Base-by-base conservation (phyloP, 2,797 vertebrate genomes). In the Sphenodon punctatus region DNA sequence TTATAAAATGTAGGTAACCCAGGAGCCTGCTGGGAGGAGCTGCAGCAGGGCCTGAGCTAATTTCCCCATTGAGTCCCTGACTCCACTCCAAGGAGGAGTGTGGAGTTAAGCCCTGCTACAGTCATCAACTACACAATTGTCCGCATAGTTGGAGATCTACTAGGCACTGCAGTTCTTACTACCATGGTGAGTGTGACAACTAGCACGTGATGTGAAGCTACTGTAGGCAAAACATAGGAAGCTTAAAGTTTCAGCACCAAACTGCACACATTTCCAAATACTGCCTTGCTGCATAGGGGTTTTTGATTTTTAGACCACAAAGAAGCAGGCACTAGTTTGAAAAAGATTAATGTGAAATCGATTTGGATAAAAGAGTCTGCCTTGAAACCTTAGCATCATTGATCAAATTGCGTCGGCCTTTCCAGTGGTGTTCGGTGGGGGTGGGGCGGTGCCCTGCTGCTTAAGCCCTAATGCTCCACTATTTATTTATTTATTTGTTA, bases 261-360 rank as follows among this genome's bases (percentile, higher is more conserved):
- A 15, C 45, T 27, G 43, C n/a, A 45, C 9, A 3, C 3, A 6
- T 23, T 30, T 25, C n/a, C 6, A 70, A 86, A 59, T 10, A 22
- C 39, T 39, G 25, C 2, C 48, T 1, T 1, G 1, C 36, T 85
- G 77, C 42, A 48, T 30, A 59, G 59, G 4, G 49, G 22, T 7
- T 41, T 66, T 55, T 49, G 13, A 45, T 49, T 66, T 65, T 58
- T 27, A 32, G 23, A 43, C 60, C 42, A 66, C 19, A 36, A 71
- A 75, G 2, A 58, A 65, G 34, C 6, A 32, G 1, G 4, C 7
- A 77, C 48, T 46, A 72, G 45, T 48, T 72, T 8, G 8, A 38
- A 76, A 78, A 86, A 77, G 30, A 84, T 51, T 80, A 67, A 66
- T n/a, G 36, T 7, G 38, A 87, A 88, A 80, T 76, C 53, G 80